Conservation (phyloP, 2,113 vertebrate genomes). For the Rhineura floridana region DNA sequence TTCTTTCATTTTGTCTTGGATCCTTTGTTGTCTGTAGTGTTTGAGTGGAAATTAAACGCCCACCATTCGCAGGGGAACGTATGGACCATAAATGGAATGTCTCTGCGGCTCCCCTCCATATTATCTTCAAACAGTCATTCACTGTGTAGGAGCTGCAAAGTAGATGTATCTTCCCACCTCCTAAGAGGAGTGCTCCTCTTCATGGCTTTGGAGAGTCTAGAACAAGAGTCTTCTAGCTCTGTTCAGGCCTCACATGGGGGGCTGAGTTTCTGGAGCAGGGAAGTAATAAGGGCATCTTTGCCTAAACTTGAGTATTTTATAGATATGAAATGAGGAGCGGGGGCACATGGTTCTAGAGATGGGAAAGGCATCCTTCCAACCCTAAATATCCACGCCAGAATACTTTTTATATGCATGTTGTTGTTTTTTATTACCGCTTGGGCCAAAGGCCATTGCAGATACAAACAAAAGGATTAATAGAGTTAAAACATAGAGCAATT, state of each 20-base stretch:
- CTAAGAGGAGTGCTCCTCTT: not conserved
- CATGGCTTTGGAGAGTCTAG: not conserved
- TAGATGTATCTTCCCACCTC: not conserved
- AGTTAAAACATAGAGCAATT: too few species aligned
- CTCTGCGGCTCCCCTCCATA: not conserved
- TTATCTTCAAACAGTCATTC: not conserved
- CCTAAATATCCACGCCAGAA: not conserved
- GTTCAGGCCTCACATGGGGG: not conserved
- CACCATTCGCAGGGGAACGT: not conserved
- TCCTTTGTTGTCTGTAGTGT: fast-evolving
- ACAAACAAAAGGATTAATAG: too few species aligned
- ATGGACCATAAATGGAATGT: not conserved
- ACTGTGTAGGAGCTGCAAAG: not conserved
- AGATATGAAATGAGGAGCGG: not conserved
- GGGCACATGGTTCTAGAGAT: not conserved
- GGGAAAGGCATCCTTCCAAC: not conserved
- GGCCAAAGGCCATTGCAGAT: too few species aligned
- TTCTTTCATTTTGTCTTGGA: not conserved
- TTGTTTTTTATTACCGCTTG: too few species aligned
- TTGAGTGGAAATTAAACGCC: not conserved
- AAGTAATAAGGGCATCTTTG: not conserved
- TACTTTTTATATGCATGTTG: too few species aligned
- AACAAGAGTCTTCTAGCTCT: not conserved
- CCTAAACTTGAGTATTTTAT: not conserved
- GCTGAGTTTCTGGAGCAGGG: too few species aligned